These are phyloP conservation scores for Elegia similella DNA, from an alignment of 2,888 invertebrate genomes.

Conservation along the genomic window DNA sequence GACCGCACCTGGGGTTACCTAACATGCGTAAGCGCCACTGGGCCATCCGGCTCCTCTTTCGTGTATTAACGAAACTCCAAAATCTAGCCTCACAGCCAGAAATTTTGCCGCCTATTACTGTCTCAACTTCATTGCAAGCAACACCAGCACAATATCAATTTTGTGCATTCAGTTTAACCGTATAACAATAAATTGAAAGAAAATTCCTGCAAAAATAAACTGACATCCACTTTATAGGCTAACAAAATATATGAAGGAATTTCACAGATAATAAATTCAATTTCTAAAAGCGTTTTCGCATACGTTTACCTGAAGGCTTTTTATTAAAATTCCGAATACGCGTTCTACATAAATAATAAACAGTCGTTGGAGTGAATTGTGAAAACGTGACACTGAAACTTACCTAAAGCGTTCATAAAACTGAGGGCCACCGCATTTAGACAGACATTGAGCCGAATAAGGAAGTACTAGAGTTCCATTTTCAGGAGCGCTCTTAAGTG, in stretches of 20 bases:
- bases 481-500: slow-evolving; percentile 33
- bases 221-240: slow-evolving; percentile 5
- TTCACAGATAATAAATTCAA: slow-evolving; percentile 21
- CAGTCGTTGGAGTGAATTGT: slow-evolving; percentile 51
- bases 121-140: not conserved
- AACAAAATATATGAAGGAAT: slow-evolving; percentile 14
- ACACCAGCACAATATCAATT: not conserved
- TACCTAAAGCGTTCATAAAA: slow-evolving; percentile 40
- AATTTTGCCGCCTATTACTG: not conserved
- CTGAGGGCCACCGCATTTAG: slow-evolving; percentile 18
- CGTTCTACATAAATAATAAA: slow-evolving; percentile 55
- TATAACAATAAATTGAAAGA: not conserved
- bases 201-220: slow-evolving; percentile 2
- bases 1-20: too few relatives aligned
- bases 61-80: too few relatives aligned
- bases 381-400: slow-evolving; percentile 60
- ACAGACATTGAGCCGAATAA: slow-evolving; percentile 35
- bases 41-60: too few relatives aligned
- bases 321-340: slow-evolving; percentile 50
- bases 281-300: slow-evolving; percentile 22
- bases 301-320: slow-evolving; percentile 31
- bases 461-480: slow-evolving; percentile 43
- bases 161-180: not conserved
- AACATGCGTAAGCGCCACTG: too few relatives aligned
- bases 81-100: too few relatives aligned